Base-by-base conservation (phyloP, 2,797 vertebrate species). In the Platyrinchus mystaceus region DNA sequence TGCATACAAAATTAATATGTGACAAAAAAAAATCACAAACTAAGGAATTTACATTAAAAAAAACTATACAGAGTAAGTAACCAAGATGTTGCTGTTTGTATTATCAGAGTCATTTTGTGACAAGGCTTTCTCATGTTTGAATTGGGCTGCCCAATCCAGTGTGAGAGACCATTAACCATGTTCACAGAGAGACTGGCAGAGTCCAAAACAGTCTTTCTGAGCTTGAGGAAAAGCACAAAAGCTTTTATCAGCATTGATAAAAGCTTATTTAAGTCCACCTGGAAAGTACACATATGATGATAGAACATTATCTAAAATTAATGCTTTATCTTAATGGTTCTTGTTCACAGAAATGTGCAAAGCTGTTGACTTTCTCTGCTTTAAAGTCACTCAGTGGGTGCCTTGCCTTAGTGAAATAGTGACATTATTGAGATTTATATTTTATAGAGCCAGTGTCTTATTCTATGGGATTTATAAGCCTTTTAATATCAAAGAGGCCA, bases 11-110 rank as follows among this genome's bases (percentile, higher is more conserved):
- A 93, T 81, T 75, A 87, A 19, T 64, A 47, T 55, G 50, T 64
- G 81, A 92, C 46, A 93, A 80, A 93, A 80, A 93, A 77, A 56
- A 87, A 71, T 56, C 23, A 58, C 22, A 43, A 83, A 59, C 55
- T 67, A 67, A 63, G 47, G 30, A 56, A 87, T 74, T 74, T 82
- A 55, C 46, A 46, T 1, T 6, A 63, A 63, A 46, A 44, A 73
- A 86, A 92, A 60, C 5, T 41, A 66, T 83, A 64, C 9, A 73
- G 18, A 30, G 4, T 28, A 80, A 80, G 18, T 59, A 94, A 67
- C 44, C 8, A 80, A 50, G 10, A 32, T 32, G 14, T n/a, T 55
- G 6, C 30, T 64, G 8, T 39, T 92, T 60, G 11, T 55, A 36
- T 34, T 68, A 53, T 10, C 1, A 2, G 46, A 67, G 16, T 21